These are phyloP conservation scores for Odontamblyopus rebecca DNA, from an alignment of 2,797 vertebrate species.

Conservation along the genomic window DNA sequence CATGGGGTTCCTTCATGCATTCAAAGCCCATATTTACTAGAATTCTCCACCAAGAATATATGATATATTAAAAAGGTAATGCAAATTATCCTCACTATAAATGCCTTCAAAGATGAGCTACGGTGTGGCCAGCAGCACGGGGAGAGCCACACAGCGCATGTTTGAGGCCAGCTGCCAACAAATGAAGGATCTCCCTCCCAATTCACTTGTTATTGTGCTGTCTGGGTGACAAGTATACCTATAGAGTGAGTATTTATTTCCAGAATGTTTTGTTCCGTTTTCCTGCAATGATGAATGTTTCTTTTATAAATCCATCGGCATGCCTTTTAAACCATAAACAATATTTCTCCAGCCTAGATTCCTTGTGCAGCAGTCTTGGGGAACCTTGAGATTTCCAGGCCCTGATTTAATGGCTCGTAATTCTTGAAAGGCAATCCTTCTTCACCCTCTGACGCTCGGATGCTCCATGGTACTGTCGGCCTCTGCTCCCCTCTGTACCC, in stretches of 20 bases:
- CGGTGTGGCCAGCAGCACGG: constrained; percentile 22
- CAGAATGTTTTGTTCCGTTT: constrained; percentile 98
- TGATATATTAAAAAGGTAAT: not conserved
- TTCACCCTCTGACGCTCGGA: constrained; percentile 70
- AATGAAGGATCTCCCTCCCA: constrained; percentile 93
- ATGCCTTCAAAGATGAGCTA: constrained; percentile 22
- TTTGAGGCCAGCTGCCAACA: constrained; percentile 81
- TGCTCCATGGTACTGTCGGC: constrained; percentile 63
- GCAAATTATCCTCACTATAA: not conserved
- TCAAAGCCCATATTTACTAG: not conserved
- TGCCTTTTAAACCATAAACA: constrained; percentile 89
- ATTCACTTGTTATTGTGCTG: constrained; percentile 96
- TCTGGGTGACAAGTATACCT: constrained; percentile 88
- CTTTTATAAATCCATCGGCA: constrained; percentile 87
- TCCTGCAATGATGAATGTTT: constrained; percentile 93
- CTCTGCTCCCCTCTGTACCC: constrained; percentile 64
- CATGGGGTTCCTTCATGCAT: not conserved
- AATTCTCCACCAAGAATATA: not conserved
- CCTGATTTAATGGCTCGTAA: constrained; percentile 99
- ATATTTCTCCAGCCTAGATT: constrained; percentile 97
- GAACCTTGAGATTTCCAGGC: constrained; percentile 99
- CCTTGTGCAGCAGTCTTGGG: constrained; percentile 96
- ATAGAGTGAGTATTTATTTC: constrained; percentile 91
- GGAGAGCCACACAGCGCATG: constrained; percentile 45
- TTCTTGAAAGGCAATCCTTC: constrained; percentile 87